These are phyloP conservation scores for Brachirus orientalis DNA, from an alignment of 2,113 vertebrate genomes.

Conservation along the genomic window DNA sequence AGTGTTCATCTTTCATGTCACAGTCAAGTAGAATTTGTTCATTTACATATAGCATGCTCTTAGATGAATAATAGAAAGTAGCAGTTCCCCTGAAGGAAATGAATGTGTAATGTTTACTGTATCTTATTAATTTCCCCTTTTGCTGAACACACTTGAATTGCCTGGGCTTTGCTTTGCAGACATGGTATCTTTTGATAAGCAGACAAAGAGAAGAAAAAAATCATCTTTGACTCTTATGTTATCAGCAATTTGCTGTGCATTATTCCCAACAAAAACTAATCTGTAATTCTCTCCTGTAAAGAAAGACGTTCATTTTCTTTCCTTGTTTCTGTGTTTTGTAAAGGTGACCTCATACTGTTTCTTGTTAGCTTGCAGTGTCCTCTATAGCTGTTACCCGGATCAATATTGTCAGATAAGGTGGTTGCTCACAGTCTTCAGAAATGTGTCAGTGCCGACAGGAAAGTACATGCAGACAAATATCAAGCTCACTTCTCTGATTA, in stretches of 20 bases:
- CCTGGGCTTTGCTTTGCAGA: slow-evolving; percentile 17
- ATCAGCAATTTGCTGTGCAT: slow-evolving; percentile 2
- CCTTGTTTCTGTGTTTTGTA: not conserved
- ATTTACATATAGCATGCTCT: slow-evolving; percentile 63
- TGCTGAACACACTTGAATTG: slow-evolving; percentile 50
- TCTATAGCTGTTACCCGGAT: slow-evolving; percentile 8
- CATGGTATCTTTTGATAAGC: slow-evolving; percentile 13
- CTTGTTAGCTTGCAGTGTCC: slow-evolving; percentile 26
- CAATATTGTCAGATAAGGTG: slow-evolving; percentile 14
- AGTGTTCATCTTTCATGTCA: slow-evolving; percentile 53
- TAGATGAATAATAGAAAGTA: slow-evolving; percentile 70
- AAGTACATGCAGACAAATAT: not conserved
- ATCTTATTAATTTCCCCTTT: slow-evolving; percentile 61
- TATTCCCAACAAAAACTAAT: not conserved
- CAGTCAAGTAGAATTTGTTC: slow-evolving; percentile 58
- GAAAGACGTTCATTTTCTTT: not conserved
- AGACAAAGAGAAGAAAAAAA: slow-evolving; percentile 7
- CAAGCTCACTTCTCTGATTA: not conserved
- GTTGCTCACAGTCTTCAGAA: slow-evolving; percentile 8
- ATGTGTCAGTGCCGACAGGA: not conserved
- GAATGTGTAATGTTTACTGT: slow-evolving; percentile 72
- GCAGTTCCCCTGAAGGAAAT: slow-evolving; percentile 64
- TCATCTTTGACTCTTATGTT: slow-evolving; percentile 4
- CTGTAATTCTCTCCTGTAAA: not conserved
- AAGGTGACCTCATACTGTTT: slow-evolving; percentile 10